These are phyloP conservation scores for Ectemnius lituratus DNA, from an alignment of 2,888 invertebrate genomes.

Conservation along the genomic window DNA sequence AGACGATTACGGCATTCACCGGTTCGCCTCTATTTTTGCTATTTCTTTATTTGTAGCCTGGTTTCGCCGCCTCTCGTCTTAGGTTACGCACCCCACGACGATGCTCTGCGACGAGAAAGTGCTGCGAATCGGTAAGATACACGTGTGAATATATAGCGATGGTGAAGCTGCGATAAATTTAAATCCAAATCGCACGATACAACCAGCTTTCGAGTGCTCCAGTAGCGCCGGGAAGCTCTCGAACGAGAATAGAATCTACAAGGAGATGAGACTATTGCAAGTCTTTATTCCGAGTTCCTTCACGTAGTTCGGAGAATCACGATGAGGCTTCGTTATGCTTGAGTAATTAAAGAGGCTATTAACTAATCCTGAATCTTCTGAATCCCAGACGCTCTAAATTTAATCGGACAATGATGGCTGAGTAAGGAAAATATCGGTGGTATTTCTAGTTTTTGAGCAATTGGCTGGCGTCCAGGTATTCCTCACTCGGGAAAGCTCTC, in stretches of 20 bases:
- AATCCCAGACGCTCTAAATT: too few relatives aligned
- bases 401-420: too few relatives aligned
- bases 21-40: slow-evolving; percentile 65
- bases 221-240: background rate
- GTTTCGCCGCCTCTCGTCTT: slow-evolving; percentile 52
- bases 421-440: too few relatives aligned
- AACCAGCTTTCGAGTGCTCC: background rate
- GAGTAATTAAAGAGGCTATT: too few relatives aligned
- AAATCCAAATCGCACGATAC: background rate
- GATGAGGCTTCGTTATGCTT: too few relatives aligned
- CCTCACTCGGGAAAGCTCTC: slow-evolving; percentile 10
- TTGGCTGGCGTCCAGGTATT: slow-evolving; percentile 13
- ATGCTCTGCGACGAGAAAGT: background rate
- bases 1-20: slow-evolving; percentile 44
- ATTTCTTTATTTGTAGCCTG: slow-evolving; percentile 66
- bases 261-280: too few relatives aligned
- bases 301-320: too few relatives aligned
- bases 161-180: background rate
- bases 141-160: too few relatives aligned
- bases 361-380: too few relatives aligned
- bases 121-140: background rate
- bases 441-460: background rate
- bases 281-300: too few relatives aligned
- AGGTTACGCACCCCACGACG: slow-evolving; percentile 38
- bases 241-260: background rate